Evolutionary conservation across 2,797 vertebrate species (phyloP), one percentile per base, ranked within the genome.

Genomic region (Enteromius unitaeniatus): DNA sequence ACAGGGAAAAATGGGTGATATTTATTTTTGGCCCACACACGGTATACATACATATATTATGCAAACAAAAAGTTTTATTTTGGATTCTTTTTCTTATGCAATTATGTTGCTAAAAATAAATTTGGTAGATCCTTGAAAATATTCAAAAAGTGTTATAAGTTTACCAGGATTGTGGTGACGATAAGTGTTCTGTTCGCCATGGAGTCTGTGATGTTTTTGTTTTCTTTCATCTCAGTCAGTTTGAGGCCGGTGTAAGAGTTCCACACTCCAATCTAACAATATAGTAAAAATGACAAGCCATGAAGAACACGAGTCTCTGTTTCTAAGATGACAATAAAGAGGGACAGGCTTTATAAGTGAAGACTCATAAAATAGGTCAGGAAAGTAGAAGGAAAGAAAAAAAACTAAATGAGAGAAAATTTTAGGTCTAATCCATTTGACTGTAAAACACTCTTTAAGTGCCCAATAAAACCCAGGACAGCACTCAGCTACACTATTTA

Each of bases 141-240:
- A 70, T 17, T 45, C 40, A 45, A 13, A 45, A 3, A 7, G n/a
- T 7, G 14, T 45, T 15, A 49, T 49, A 17, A 49, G 14, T 49
- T 31, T 85, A 99, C 98, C 97, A 97, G 92, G 82, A 99, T 99
- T 51, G 98, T 99, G 84, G 98, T 99, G 89, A 99, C 98, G 1
- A 99, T 96, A 84, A 99, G 96, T 0, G 98, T 99, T 89, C 97
- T 93, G 94, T 99, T 99, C 84, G 97, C 96, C 91, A 99, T 84
- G 0, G 98, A 97, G 90, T 98, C 97, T 0, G 97, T 97, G 91
- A 98, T 95, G 76, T 99, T 98, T 87, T 93, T 95, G 70, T 90
- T 93, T 86, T 97, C 96, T 89, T 93, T 94, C 87, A 88, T 92
- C 74, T 98, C 96, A 0, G 96, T 97, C 94, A 99, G 95, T 91